Conservation (phyloP, 2,797 vertebrate genomes). For the Neolamprologus multifasciatus region DNA sequence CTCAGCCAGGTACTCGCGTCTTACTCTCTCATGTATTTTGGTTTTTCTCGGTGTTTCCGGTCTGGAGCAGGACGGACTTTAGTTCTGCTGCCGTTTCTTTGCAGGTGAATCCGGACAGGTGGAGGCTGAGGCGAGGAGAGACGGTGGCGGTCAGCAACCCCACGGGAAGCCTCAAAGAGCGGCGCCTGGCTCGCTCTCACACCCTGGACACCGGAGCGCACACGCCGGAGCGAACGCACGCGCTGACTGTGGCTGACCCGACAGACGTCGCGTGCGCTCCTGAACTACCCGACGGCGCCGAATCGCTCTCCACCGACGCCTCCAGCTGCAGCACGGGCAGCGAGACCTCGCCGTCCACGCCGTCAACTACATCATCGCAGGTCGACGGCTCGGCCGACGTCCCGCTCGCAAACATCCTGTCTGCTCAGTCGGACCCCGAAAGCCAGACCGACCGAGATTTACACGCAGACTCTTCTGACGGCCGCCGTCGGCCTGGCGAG, state of each 20-base stretch:
- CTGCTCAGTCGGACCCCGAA: neutral
- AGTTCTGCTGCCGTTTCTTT: neutral
- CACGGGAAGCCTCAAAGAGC: neutral
- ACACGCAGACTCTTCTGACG: neutral
- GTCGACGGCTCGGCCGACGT: neutral
- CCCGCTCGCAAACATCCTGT: neutral
- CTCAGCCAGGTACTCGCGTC: constrained; percentile 35
- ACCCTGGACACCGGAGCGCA: constrained; percentile 57
- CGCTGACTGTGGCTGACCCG: neutral
- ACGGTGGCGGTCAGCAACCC: constrained; percentile 59
- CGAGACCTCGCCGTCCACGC: neutral
- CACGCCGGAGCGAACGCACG: neutral
- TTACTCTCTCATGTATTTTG: neutral
- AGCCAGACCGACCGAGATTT: neutral
- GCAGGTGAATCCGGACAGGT: constrained; percentile 45
- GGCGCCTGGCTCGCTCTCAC: constrained; percentile 63
- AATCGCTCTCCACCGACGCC: neutral
- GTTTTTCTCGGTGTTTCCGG: fast-evolving
- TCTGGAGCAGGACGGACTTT: neutral
- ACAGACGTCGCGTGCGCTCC: neutral
- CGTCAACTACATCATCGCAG: neutral
- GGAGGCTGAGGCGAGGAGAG: constrained; percentile 60
- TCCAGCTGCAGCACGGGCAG: neutral
- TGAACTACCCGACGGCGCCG: neutral
- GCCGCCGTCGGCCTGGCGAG: neutral